These are phyloP conservation scores for Catalaphyllia jardinei DNA, from an alignment of 64 coral and sea anemone genomes.

Conservation along the genomic window DNA sequence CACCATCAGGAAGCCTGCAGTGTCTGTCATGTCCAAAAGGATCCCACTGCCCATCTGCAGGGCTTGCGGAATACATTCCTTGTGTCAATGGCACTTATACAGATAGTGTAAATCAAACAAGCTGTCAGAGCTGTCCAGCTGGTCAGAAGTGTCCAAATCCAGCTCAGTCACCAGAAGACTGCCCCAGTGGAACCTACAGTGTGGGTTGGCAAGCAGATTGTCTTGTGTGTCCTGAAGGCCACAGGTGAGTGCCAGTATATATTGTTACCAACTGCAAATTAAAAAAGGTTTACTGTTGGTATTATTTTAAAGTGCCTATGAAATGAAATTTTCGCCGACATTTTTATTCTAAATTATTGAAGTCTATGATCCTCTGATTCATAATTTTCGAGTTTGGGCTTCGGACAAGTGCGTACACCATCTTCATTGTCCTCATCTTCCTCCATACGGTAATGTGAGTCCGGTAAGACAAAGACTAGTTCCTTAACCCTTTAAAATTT, in stretches of 20 bases:
- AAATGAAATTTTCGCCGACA: no score
- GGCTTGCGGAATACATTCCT: conserved; percentile 15
- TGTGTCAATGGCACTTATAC: conserved; percentile 25
- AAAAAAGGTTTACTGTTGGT: no score
- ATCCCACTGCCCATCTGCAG: conserved; percentile 38
- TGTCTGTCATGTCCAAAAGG: conserved; percentile 59
- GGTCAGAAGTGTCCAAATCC: conserved; percentile 41
- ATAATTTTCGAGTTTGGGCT: no score
- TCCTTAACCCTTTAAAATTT: no score
- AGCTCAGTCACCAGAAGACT: conserved; percentile 3
- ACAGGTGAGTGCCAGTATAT: conserved; percentile 9
- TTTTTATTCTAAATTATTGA: no score
- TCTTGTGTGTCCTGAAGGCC: conserved; percentile 26
- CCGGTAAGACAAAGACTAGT: no score
- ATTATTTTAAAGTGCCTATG: no score
- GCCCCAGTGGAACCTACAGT: conserved; percentile 15
- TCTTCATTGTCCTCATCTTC: no score
- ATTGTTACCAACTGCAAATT: no score
- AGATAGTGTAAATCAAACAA: conserved; percentile 4
- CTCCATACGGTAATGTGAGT: no score
- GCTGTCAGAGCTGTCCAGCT: conserved; percentile 49
- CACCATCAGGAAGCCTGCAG: conserved; percentile 38
- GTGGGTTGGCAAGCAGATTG: conserved; percentile 1
- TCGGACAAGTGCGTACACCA: no score
- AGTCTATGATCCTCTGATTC: no score